A percentile compares a stretch with the other conserved stretches of the same genome.
phyloP scores from a whole-genome alignment of 2,888 invertebrate species.

The Idaea aversata region DNA sequence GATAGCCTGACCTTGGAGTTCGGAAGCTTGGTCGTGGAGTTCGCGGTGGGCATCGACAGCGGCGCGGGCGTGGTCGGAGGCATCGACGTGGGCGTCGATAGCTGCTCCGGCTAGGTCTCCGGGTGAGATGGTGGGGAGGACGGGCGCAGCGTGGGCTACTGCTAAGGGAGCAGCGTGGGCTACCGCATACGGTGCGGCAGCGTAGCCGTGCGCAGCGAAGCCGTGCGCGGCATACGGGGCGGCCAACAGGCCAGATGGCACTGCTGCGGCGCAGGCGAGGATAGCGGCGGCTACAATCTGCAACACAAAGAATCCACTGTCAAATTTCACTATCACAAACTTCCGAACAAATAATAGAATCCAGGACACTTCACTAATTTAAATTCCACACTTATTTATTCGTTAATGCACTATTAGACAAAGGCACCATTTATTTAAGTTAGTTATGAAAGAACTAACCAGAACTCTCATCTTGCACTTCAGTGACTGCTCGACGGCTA shows the following conservation, averaged over 20 bases:
- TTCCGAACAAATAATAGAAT: background rate
- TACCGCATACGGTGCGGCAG: conserved; percentile 42
- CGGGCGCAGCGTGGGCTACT: conserved; percentile 48
- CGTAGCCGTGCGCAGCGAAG: conserved; percentile 43
- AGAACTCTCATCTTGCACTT: conserved; percentile 79
- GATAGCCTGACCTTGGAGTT: conserved; percentile 67
- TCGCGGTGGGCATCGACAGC: conserved; percentile 67
- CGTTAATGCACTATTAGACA: background rate
- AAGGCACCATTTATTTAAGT: background rate
- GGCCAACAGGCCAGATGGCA: conserved; percentile 64
- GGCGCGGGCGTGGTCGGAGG: conserved; percentile 71
- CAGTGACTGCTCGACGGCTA: conserved; percentile 79
- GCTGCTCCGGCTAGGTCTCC: conserved; percentile 69
- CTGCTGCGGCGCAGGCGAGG: conserved; percentile 71
- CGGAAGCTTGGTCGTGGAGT: conserved; percentile 70
- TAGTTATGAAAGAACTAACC: conserved; percentile 51
- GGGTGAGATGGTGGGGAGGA: conserved; percentile 68
- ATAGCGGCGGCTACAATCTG: conserved; percentile 81
- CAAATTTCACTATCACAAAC: background rate
- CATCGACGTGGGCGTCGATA: conserved; percentile 72
- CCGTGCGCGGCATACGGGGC: conserved; percentile 51
- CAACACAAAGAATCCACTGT: conserved; percentile 28
- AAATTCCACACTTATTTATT: background rate
- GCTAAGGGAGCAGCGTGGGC: conserved; percentile 46
- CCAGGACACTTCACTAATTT: background rate